These are phyloP conservation scores for Diaphora mendica DNA, from an alignment of 2,888 invertebrate genomes.

Conservation along the genomic window DNA sequence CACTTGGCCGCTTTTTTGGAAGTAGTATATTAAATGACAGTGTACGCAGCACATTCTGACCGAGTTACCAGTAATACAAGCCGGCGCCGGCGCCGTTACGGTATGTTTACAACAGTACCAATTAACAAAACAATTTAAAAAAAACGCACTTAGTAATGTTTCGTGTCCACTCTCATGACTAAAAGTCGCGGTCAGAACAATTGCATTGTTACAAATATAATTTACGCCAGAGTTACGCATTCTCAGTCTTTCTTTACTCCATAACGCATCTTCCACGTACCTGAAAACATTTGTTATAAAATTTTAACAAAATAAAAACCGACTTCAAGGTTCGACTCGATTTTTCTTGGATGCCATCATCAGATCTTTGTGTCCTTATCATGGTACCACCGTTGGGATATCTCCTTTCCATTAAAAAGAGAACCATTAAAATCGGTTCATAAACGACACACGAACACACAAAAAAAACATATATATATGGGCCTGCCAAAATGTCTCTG, in stretches of 20 bases:
- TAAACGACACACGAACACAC: too few species aligned
- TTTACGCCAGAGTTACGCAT: slow-evolving; percentile 1
- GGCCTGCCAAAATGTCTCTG: too few species aligned
- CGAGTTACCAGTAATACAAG: slow-evolving; percentile 6
- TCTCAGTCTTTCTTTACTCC: background rate
- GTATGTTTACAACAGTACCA: background rate
- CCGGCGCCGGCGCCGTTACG: background rate
- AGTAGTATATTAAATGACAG: background rate
- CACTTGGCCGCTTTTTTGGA: too few species aligned
- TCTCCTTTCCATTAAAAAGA: too few species aligned
- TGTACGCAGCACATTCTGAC: slow-evolving; percentile 15
- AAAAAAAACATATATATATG: too few species aligned
- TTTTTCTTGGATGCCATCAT: too few species aligned
- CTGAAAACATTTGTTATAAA: too few species aligned
- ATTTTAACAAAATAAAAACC: too few species aligned
- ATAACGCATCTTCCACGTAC: background rate
- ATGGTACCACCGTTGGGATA: too few species aligned
- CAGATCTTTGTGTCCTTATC: too few species aligned
- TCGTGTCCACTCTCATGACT: slow-evolving; percentile 5
- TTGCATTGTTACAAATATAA: background rate
- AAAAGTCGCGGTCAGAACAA: slow-evolving; percentile 14
- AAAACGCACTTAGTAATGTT: slow-evolving; percentile 1
- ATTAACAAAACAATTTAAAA: slow-evolving; percentile 9
- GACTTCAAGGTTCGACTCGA: too few species aligned
- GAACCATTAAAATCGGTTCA: too few species aligned